Percentiles rank a stretch among this genome's conserved stretches.
phyloP scores from a whole-genome alignment of 1,140 invertebrate species.

The Drosophila miranda region DNA sequence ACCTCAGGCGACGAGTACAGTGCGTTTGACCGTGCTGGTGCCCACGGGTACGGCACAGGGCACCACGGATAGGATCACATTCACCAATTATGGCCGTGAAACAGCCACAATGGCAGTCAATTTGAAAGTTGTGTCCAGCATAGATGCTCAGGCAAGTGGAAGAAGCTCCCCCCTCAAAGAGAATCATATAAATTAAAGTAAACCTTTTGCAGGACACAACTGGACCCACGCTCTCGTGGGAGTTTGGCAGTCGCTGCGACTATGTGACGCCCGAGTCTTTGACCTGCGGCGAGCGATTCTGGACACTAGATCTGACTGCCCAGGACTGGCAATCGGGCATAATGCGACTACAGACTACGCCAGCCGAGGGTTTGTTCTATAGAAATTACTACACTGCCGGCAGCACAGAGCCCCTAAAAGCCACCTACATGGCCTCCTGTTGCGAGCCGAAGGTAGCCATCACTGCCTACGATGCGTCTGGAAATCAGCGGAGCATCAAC shows the following conservation, averaged over 20 bases:
- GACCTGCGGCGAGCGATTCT: slow-evolving; percentile 84
- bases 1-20: slow-evolving; percentile 83
- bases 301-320: slow-evolving; percentile 85
- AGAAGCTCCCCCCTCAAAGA: too few species aligned
- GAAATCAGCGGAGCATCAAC: slow-evolving; percentile 84
- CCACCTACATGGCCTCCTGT: slow-evolving; percentile 85
- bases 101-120: slow-evolving; percentile 58
- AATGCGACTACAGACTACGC: slow-evolving; percentile 84
- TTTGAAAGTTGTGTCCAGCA: slow-evolving; percentile 68
- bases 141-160: slow-evolving; percentile 62
- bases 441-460: slow-evolving; percentile 85
- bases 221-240: slow-evolving; percentile 82
- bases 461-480: slow-evolving; percentile 84
- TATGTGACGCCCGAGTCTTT: slow-evolving; percentile 54
- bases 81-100: slow-evolving; percentile 83
- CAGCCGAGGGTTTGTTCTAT: slow-evolving; percentile 82
- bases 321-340: slow-evolving; percentile 85
- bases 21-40: slow-evolving; percentile 84
- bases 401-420: slow-evolving; percentile 83
- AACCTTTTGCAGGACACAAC: slow-evolving; percentile 67
- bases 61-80: slow-evolving; percentile 84
- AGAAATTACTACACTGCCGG: slow-evolving; percentile 84
- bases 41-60: slow-evolving; percentile 82
- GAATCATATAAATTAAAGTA: background rate
- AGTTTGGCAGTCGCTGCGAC: slow-evolving; percentile 83